These are phyloP conservation scores for Helicoverpa assulta DNA, from an alignment of 2,888 invertebrate genomes.

Conservation along the genomic window DNA sequence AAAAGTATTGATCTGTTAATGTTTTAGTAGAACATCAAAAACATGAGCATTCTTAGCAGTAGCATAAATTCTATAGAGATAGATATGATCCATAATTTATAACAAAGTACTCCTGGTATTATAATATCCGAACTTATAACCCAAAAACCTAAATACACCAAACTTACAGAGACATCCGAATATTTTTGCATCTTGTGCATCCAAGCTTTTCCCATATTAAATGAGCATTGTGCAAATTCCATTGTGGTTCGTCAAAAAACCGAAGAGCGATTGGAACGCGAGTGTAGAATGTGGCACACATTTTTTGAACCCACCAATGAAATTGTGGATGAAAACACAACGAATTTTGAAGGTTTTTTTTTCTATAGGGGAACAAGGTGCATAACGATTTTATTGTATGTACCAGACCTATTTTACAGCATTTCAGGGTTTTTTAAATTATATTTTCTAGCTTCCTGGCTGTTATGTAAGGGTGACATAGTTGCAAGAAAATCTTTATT, in stretches of 20 bases:
- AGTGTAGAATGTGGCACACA: conserved; percentile 1
- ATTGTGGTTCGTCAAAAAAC: conserved; percentile 1
- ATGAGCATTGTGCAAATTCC: conserved; percentile 1
- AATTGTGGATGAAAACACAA: neutral
- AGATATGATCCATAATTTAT: too few relatives aligned
- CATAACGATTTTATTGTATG: neutral
- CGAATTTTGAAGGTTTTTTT: neutral
- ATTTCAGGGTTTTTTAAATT: too few relatives aligned
- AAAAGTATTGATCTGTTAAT: too few relatives aligned
- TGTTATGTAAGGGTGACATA: too few relatives aligned
- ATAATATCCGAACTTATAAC: too few relatives aligned
- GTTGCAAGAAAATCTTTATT: too few relatives aligned
- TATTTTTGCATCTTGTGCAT: neutral
- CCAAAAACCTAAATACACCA: neutral
- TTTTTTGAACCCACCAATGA: neutral
- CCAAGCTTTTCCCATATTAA: neutral
- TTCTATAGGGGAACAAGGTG: neutral
- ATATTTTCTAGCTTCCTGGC: too few relatives aligned
- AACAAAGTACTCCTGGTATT: too few relatives aligned
- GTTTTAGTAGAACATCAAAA: too few relatives aligned
- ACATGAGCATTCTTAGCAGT: too few relatives aligned
- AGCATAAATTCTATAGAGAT: too few relatives aligned
- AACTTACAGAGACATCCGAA: neutral
- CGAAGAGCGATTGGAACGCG: neutral
- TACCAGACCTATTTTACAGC: neutral